These are phyloP conservation scores for Lasioglossum marginatum DNA, from an alignment of 2,888 invertebrate genomes.

Conservation along the genomic window DNA sequence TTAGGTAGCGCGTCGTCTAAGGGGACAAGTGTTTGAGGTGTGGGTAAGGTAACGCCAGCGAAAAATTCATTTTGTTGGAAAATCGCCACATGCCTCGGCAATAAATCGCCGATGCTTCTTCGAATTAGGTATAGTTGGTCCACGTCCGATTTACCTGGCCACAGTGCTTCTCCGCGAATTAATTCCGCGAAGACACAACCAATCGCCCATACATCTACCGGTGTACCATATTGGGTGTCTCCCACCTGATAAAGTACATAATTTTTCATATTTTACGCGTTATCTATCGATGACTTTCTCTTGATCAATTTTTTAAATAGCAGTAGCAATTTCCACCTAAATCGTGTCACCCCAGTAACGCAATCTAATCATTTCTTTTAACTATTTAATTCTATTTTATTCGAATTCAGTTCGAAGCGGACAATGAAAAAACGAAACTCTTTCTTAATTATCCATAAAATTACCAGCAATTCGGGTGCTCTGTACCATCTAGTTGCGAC, in stretches of 20 bases:
- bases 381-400: neutral
- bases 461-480: conserved; percentile 94
- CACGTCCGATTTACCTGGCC: conserved; percentile 99
- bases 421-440: neutral
- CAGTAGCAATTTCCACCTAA: neutral
- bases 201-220: conserved; percentile 99
- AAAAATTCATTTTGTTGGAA: conserved; percentile 98
- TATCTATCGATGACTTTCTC: neutral
- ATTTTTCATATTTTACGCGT: neutral
- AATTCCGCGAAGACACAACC: conserved; percentile 96
- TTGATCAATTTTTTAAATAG: neutral
- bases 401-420: neutral
- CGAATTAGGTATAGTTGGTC: conserved; percentile 98
- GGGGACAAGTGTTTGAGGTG: conserved; percentile 94
- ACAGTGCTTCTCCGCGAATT: conserved; percentile 95
- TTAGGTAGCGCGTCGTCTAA: conserved; percentile 94
- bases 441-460: conserved; percentile 5
- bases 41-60: conserved; percentile 95
- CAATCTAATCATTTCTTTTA: neutral
- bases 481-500: conserved; percentile 99
- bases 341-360: neutral
- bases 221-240: conserved; percentile 95
- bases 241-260: conserved; percentile 88
- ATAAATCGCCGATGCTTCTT: conserved; percentile 96
- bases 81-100: conserved; percentile 97